phyloP scores from a whole-genome alignment of 2,113 vertebrate species.

The Psettodes erumei region DNA sequence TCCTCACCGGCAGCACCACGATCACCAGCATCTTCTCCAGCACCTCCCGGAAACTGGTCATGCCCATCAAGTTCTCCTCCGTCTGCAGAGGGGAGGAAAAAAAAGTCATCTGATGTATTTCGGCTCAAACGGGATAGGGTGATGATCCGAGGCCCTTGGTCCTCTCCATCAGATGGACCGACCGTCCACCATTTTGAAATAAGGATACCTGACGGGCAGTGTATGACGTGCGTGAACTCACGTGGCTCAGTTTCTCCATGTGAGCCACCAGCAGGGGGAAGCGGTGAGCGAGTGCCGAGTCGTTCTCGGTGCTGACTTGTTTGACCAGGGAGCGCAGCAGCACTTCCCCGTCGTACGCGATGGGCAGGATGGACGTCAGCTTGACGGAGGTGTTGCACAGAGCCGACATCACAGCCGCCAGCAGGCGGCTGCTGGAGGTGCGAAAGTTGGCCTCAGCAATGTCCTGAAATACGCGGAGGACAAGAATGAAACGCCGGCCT shows the following conservation, averaged over 20 bases:
- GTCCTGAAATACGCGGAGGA: constrained; percentile 82
- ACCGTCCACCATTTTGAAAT: constrained; percentile 8
- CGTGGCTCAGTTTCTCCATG: constrained; percentile 99
- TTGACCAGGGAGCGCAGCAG: constrained; percentile 94
- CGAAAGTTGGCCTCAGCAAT: constrained; percentile 98
- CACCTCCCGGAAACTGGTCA: constrained; percentile 98
- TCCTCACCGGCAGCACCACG: constrained; percentile 95
- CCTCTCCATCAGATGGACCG: not conserved
- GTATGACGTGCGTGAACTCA: constrained; percentile 66
- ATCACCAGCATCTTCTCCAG: constrained; percentile 99
- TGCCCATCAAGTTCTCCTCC: constrained; percentile 96
- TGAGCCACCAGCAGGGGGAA: constrained; percentile 96
- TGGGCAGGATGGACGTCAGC: constrained; percentile 96
- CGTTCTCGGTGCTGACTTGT: constrained; percentile 98
- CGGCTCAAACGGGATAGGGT: not conserved
- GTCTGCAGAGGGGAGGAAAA: constrained; percentile 84
- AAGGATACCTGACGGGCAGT: not conserved
- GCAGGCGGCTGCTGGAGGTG: constrained; percentile 94
- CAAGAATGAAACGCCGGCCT: not conserved
- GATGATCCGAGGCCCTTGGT: not conserved
- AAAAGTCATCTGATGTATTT: not conserved
- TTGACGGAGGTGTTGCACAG: constrained; percentile 97
- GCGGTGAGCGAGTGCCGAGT: constrained; percentile 94
- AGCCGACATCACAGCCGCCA: constrained; percentile 98
- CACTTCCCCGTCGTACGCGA: constrained; percentile 97